Evolutionary conservation across 2,888 invertebrate genomes (phyloP), one percentile per base, ranked within the genome.

Genomic region (Gandaritis pyraliata): DNA sequence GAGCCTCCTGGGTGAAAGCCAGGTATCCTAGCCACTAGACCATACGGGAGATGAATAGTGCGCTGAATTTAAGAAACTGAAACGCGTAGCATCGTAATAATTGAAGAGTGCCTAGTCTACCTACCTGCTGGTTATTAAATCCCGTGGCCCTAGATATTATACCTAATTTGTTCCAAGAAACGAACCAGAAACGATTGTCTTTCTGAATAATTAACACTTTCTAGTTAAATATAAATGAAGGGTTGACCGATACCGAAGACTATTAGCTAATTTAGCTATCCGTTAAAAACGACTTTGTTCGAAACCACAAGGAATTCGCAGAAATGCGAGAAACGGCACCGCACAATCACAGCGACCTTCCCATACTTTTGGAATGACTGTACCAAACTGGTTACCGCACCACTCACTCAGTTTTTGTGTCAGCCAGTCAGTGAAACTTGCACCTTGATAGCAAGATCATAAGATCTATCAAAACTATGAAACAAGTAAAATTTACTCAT

Each of bases 1-100:
- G 94, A 94, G 94, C 94, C 94, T 94, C 94, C 94, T 94, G 94
- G 94, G 94, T 94, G 94, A 94, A 93, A 94, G 94, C 94, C 94
- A 94, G 94, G 94, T 94, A 94, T 94, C 94, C 94, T 94, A 94
- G 94, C 94, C 94, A 94, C 94, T 94, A 94, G 94, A 94, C 93
- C 93, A 93, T 93, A 93, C 93, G 93, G 93, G 93, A 93, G 69
- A 39, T 82, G n/a, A 12, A 1, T 1, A 7, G 0, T 0, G 0
- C 0, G 11, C 10, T 41, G 58, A 63, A 63, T 41, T 54, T 54
- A 46, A 13, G 5, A 47, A 61, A 46, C 15, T 16, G 0, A 33
- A 47, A 39, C 1, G 6, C 23, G 23, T 7, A 16, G 10, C 8
- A 15, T 41, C 15, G 10, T 18, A 33, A 23, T 8, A 47, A 10